Evolutionary conservation across 1,140 invertebrate genomes (phyloP).

Genomic region (Drosophila aff.): DNA sequence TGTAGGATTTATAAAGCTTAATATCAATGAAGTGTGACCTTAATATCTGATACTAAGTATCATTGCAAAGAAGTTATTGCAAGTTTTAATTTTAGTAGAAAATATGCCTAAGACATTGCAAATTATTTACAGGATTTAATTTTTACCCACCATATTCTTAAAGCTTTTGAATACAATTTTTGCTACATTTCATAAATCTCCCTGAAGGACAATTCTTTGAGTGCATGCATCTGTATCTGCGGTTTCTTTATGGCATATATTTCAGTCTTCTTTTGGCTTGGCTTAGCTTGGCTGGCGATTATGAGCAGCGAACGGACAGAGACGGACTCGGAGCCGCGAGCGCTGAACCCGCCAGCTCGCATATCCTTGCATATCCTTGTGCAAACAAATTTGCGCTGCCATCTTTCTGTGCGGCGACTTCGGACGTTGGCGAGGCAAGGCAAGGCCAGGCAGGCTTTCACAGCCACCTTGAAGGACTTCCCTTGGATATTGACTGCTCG

Average conservation of each 20-base stretch:
- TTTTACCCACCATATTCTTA: too few relatives aligned
- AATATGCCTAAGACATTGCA: too few relatives aligned
- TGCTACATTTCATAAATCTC: neutral
- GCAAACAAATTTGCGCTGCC: constrained; percentile 64
- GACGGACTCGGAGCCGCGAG: constrained; percentile 56
- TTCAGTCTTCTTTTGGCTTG: constrained; percentile 24
- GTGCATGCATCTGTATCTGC: constrained; percentile 40
- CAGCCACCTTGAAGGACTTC: constrained; percentile 71
- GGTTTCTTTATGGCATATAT: constrained; percentile 58
- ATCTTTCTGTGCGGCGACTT: constrained; percentile 35
- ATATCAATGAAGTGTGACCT: neutral
- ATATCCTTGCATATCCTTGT: constrained; percentile 65
- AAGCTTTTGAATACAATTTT: too few relatives aligned
- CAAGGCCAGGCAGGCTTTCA: constrained; percentile 71
- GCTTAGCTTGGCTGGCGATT: constrained; percentile 47
- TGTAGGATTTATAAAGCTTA: too few relatives aligned
- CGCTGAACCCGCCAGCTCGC: constrained; percentile 57
- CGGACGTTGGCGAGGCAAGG: constrained; percentile 48
- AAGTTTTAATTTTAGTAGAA: neutral
- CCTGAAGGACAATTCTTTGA: neutral
- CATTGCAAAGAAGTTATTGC: neutral
- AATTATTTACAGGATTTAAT: neutral
- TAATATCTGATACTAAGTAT: neutral
- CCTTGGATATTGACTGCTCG: constrained; percentile 59
- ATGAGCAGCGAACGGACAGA: constrained; percentile 27